A percentile compares a stretch with the other conserved stretches of the same genome.
Evolutionary conservation across 2,113 vertebrate genomes (phyloP).

Genomic region (Plestiodon gilberti): DNA sequence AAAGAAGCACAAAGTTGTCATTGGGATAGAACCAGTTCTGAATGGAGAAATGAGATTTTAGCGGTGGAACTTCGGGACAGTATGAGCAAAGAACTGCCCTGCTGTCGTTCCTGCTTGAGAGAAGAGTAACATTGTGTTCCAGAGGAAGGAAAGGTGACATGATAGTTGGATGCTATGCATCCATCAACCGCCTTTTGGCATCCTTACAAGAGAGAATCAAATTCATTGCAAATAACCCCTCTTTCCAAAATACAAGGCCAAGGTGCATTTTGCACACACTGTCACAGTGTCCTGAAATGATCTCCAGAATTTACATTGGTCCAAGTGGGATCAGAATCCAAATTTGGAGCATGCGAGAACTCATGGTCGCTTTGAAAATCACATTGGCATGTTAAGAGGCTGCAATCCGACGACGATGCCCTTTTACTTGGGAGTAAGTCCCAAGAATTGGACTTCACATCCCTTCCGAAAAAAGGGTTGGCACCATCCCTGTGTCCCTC

Average conservation of each 20-base stretch:
- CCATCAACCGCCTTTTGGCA: slow-evolving; percentile 1
- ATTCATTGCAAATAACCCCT: slow-evolving; percentile 23
- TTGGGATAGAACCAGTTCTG: too few species aligned
- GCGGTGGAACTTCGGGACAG: neutral
- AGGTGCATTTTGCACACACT: neutral
- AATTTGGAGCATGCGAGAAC: neutral
- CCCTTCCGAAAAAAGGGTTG: too few species aligned
- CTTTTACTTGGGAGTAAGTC: neutral
- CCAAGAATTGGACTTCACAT: too few species aligned
- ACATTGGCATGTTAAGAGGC: neutral
- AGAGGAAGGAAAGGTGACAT: neutral
- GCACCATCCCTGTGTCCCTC: neutral
- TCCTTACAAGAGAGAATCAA: slow-evolving; percentile 10
- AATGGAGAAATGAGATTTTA: neutral
- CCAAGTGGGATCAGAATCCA: neutral
- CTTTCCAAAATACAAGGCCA: neutral
- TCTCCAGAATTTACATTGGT: neutral
- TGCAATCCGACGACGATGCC: neutral
- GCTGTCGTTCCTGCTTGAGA: neutral
- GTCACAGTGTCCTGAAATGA: neutral
- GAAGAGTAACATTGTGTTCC: neutral
- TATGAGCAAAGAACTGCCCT: too few species aligned
- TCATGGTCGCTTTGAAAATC: neutral
- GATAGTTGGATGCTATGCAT: neutral
- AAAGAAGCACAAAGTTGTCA: neutral